Evolutionary conservation across 2,113 vertebrate genomes (phyloP).

Genomic region (Scomber japonicus): DNA sequence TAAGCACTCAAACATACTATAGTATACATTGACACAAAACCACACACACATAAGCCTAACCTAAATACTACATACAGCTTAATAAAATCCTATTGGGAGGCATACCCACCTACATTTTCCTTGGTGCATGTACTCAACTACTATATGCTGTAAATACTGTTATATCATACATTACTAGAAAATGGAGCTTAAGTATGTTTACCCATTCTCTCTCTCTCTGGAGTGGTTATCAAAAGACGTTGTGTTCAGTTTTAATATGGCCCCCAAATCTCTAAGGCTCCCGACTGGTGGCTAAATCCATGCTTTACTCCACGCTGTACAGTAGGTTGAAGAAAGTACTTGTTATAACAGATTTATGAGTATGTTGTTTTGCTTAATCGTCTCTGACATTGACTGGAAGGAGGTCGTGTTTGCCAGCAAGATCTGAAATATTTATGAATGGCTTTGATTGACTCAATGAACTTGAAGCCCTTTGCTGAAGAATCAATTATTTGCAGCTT

Average conservation of each 20-base stretch:
- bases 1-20: conserved; percentile 33
- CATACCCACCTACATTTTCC: conserved; percentile 17
- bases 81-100: conserved; percentile 59
- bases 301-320: no score
- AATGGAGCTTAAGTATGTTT: background rate
- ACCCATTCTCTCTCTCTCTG: no score
- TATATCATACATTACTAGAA: conserved; percentile 1
- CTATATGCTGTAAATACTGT: conserved; percentile 29
- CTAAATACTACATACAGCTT: conserved; percentile 42
- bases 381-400: background rate
- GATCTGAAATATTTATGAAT: background rate
- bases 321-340: background rate
- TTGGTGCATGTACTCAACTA: background rate
- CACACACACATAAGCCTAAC: conserved; percentile 29
- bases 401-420: background rate
- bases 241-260: background rate
- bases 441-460: background rate
- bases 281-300: background rate
- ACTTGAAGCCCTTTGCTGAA: background rate
- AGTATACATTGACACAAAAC: conserved; percentile 14
- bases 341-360: no score
- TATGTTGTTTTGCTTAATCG: background rate
- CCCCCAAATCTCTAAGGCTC: background rate
- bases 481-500: no score
- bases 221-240: background rate